Percentiles rank a stretch among this genome's conserved stretches.
Evolutionary conservation across 2,888 invertebrate species (phyloP).

Genomic region (Scelioninae gen. 1): DNA sequence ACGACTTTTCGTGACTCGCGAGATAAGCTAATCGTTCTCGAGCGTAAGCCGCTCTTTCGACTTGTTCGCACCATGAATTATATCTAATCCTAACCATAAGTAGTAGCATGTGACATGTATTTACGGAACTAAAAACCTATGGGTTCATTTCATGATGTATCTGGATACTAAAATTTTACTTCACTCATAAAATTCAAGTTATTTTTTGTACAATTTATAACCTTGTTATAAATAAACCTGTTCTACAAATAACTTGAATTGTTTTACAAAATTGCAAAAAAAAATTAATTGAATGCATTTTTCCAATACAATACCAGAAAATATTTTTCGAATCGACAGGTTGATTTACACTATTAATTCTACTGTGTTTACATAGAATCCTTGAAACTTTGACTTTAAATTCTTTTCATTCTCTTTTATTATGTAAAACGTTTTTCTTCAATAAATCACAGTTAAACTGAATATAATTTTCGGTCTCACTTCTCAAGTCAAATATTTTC

Average conservation of each 20-base stretch:
- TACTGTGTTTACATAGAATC: not conserved
- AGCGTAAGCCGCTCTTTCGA: slow-evolving; percentile 49
- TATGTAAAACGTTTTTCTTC: slow-evolving; percentile 18
- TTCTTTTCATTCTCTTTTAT: slow-evolving; percentile 2
- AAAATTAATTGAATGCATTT: too few species aligned
- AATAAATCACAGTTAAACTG: slow-evolving; percentile 18
- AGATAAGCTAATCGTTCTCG: slow-evolving; percentile 63
- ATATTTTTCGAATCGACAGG: too few species aligned
- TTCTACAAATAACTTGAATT: too few species aligned
- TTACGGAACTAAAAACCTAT: slow-evolving; percentile 28
- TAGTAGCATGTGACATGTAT: slow-evolving; percentile 34
- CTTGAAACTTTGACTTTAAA: not conserved
- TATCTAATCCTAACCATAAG: slow-evolving; percentile 61
- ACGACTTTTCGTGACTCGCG: slow-evolving; percentile 56
- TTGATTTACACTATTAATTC: too few species aligned
- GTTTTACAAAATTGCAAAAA: too few species aligned
- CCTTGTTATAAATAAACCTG: too few species aligned
- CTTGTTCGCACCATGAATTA: slow-evolving; percentile 53
- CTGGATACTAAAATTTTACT: not conserved
- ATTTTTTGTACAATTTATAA: too few species aligned
- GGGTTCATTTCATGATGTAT: not conserved
- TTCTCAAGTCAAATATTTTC: slow-evolving; percentile 2
- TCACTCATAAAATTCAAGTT: too few species aligned
- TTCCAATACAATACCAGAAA: too few species aligned
- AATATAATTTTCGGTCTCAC: not conserved